Evolutionary conservation across 2,113 vertebrate genomes (phyloP).

Genomic region (Pomatostomus ruficeps): DNA sequence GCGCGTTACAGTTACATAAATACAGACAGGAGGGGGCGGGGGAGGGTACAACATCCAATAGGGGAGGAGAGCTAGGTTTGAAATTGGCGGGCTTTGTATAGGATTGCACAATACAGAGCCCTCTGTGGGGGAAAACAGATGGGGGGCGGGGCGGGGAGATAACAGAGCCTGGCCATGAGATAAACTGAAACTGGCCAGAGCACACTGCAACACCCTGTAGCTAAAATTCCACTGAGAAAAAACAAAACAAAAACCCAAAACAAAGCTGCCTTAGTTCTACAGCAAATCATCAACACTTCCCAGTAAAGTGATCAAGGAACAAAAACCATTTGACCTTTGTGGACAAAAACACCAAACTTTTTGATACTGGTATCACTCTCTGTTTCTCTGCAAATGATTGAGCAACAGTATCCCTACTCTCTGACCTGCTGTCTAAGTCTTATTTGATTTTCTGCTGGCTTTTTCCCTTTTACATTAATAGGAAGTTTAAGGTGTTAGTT

Average conservation of each 20-base stretch:
- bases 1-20: too few species aligned
- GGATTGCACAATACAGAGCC: too few species aligned
- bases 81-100: too few species aligned
- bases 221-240: neutral
- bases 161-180: too few species aligned
- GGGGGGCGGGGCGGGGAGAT: too few species aligned
- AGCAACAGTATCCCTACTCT: neutral
- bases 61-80: too few species aligned
- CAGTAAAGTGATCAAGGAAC: neutral
- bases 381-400: neutral
- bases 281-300: neutral
- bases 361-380: neutral
- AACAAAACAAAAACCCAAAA: neutral
- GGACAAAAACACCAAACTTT: neutral
- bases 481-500: neutral
- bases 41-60: too few species aligned
- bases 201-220: too few species aligned
- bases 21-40: too few species aligned
- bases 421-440: neutral
- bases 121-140: too few species aligned
- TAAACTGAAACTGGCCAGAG: too few species aligned
- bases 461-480: neutral
- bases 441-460: neutral
- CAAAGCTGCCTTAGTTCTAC: neutral
- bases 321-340: neutral